These are phyloP conservation scores for Phymastichus coffea DNA, from an alignment of 1,140 invertebrate genomes.

Conservation along the genomic window DNA sequence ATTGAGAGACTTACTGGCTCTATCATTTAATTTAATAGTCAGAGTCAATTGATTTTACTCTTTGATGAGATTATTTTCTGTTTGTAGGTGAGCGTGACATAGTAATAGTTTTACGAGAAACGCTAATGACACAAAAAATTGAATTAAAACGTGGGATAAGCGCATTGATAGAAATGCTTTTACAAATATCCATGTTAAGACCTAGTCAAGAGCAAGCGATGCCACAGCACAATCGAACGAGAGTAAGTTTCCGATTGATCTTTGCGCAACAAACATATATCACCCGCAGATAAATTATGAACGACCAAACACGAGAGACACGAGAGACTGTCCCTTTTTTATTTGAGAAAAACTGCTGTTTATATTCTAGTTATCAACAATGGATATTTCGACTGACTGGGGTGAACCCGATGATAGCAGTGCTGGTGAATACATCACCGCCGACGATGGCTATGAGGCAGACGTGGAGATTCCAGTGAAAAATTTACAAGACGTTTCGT, in stretches of 20 bases:
- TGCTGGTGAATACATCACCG: constrained; percentile 55
- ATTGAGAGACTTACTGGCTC: background rate
- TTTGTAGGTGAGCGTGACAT: constrained; percentile 43
- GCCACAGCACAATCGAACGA: constrained; percentile 44
- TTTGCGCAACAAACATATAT: background rate
- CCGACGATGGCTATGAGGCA: constrained; percentile 66
- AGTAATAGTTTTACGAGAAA: constrained; percentile 39
- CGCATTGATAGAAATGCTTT: constrained; percentile 45
- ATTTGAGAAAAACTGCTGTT: background rate
- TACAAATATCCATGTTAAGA: constrained; percentile 49
- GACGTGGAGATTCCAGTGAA: constrained; percentile 54
- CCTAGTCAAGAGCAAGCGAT: constrained; percentile 46
- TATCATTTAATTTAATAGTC: background rate
- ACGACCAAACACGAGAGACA: no score
- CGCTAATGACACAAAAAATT: constrained; percentile 40
- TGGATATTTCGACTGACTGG: constrained; percentile 55
- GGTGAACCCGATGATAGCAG: constrained; percentile 56
- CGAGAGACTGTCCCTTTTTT: background rate
- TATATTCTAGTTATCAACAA: constrained; percentile 27
- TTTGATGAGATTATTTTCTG: background rate
- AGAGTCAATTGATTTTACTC: background rate
- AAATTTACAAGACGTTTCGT: constrained; percentile 29
- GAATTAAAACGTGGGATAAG: constrained; percentile 47
- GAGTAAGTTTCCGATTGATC: constrained; percentile 43
- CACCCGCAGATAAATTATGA: no score